Evolutionary conservation across 2,113 vertebrate genomes (phyloP).

Genomic region (Semnopithecus entellus): DNA sequence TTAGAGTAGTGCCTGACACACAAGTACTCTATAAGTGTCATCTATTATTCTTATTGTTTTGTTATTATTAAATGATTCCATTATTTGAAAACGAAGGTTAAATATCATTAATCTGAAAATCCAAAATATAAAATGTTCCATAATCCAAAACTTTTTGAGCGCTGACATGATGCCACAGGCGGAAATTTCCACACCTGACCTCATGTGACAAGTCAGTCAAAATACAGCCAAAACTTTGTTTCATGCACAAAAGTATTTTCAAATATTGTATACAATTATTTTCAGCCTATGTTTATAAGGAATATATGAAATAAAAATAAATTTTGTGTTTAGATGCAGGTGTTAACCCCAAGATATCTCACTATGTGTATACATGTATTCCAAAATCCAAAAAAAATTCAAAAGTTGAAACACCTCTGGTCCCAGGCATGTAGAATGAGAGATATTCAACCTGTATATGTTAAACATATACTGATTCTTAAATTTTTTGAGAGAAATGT

Average conservation of each 20-base stretch:
- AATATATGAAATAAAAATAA: background rate
- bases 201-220: background rate
- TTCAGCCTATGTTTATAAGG: background rate
- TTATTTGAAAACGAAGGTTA: background rate
- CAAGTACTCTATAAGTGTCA: background rate
- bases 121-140: background rate
- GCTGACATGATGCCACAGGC: background rate
- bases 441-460: background rate
- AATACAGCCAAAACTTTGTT: background rate
- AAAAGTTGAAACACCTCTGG: background rate
- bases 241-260: background rate
- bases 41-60: background rate
- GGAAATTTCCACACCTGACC: background rate
- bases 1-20: background rate
- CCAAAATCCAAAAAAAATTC: background rate
- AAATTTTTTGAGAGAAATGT: background rate
- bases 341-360: background rate
- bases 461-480: background rate
- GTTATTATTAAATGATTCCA: background rate
- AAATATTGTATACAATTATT: background rate
- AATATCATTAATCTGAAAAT: background rate
- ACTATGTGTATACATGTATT: background rate
- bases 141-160: background rate
- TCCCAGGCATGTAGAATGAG: background rate
- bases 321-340: background rate